These are phyloP conservation scores for Galeruca laticollis DNA, from an alignment of 2,888 invertebrate species.

Conservation along the genomic window DNA sequence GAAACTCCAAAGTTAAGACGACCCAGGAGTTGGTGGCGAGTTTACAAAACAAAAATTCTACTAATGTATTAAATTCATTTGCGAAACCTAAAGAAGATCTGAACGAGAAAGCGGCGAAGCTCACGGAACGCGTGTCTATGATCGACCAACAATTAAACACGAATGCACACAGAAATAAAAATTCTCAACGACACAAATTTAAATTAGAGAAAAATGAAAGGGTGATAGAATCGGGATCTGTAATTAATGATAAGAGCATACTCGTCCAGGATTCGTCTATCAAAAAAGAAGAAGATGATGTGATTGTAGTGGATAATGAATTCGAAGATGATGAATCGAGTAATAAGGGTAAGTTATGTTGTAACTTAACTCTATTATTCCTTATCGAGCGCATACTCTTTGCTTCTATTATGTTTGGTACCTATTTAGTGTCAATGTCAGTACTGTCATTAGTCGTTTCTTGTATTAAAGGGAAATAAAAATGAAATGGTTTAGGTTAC, in stretches of 20 bases:
- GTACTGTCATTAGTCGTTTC: no score
- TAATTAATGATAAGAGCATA: conserved; percentile 59
- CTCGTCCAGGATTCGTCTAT: conserved; percentile 35
- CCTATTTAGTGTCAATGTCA: no score
- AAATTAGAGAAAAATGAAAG: conserved; percentile 52
- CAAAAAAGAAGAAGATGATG: conserved; percentile 51
- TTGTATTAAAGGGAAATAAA: no score
- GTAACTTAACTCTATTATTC: no score
- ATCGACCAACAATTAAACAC: conserved; percentile 65
- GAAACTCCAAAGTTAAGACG: conserved; percentile 76
- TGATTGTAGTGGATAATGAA: conserved; percentile 53
- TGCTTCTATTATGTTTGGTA: no score
- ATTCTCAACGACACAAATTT: conserved; percentile 57
- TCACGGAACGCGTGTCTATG: conserved; percentile 64
- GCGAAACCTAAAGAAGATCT: conserved; percentile 61
- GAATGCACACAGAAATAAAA: conserved; percentile 61
- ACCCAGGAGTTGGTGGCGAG: conserved; percentile 86
- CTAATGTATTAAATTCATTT: conserved; percentile 45
- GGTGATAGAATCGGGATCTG: conserved; percentile 62
- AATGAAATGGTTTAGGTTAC: no score
- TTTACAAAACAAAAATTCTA: conserved; percentile 69
- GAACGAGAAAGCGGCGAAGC: conserved; percentile 64
- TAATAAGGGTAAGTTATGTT: neutral
- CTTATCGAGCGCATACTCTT: no score
- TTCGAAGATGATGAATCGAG: conserved; percentile 42